phyloP scores from a whole-genome alignment of 2,113 vertebrate genomes.

The Rissa tridactyla region DNA sequence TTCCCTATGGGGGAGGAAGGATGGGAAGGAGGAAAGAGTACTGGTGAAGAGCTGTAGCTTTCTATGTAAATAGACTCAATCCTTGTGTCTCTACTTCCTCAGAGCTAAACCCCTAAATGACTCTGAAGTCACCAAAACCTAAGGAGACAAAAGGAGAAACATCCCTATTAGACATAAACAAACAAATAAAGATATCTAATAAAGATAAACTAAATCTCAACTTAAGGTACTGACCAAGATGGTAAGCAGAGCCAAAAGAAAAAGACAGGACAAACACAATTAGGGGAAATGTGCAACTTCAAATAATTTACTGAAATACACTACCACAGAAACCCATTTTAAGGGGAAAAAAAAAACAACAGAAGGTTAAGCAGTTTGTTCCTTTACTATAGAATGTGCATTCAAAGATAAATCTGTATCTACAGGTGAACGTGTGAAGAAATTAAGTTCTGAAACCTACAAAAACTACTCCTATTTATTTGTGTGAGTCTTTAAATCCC shows the following conservation, averaged over 20 bases:
- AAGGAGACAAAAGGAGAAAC: neutral
- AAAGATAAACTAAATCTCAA: neutral
- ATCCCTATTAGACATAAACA: neutral
- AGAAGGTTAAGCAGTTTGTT: neutral
- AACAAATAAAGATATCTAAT: neutral
- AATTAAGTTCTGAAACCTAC: neutral
- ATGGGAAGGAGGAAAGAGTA: neutral
- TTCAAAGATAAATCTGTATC: neutral
- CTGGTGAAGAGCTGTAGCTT: neutral
- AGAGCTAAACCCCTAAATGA: slow-evolving; percentile 8
- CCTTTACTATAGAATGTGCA: neutral
- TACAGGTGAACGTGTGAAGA: neutral
- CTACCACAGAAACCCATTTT: neutral
- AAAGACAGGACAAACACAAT: neutral
- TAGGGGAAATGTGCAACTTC: neutral
- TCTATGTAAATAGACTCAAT: neutral
- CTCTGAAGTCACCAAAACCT: slow-evolving; percentile 47
- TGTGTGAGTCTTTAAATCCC: neutral
- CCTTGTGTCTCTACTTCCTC: neutral
- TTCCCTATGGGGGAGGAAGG: neutral
- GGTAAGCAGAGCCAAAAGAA: neutral
- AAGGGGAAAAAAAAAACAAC: neutral
- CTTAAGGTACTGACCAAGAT: neutral
- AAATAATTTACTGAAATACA: neutral
- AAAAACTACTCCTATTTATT: neutral